These are phyloP conservation scores for Ochropacha duplaris DNA, from an alignment of 2,888 invertebrate genomes.

Conservation along the genomic window DNA sequence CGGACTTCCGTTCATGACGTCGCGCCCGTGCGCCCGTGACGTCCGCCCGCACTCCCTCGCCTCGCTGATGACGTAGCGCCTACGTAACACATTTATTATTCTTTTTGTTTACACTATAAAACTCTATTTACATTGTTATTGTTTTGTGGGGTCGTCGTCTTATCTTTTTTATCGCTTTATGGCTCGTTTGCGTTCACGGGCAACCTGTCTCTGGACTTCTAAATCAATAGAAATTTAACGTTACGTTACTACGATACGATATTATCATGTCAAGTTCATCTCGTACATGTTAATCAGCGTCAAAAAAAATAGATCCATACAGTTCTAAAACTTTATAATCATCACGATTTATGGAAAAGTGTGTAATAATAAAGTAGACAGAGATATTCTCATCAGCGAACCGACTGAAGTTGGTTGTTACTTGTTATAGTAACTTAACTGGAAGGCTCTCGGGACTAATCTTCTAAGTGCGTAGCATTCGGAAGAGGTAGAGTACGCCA, in stretches of 20 bases:
- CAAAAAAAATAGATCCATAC: too few relatives aligned
- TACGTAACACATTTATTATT: constrained; percentile 70
- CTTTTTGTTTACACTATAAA: constrained; percentile 80
- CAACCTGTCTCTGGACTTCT: constrained; percentile 38
- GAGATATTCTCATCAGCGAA: too few relatives aligned
- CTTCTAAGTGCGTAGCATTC: constrained; percentile 78
- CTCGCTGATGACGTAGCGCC: constrained; percentile 65
- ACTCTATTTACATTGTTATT: constrained; percentile 76
- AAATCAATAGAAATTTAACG: constrained; percentile 10
- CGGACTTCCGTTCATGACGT: constrained; percentile 79
- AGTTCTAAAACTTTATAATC: too few relatives aligned
- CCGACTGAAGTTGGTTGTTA: constrained; percentile 33
- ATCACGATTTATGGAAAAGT: not conserved
- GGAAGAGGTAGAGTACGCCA: constrained; percentile 40
- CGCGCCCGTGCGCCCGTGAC: constrained; percentile 63
- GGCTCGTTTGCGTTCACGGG: constrained; percentile 54
- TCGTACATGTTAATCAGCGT: not conserved
- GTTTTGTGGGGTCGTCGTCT: constrained; percentile 72
- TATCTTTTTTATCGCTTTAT: constrained; percentile 73
- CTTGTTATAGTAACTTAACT: constrained; percentile 68
- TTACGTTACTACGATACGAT: constrained; percentile 4
- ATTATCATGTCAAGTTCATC: not conserved
- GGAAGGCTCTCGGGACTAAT: constrained; percentile 77
- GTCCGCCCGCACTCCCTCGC: constrained; percentile 38
- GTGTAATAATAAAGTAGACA: not conserved